Evolutionary conservation across 1,140 invertebrate species (phyloP).

Genomic region (Tenebrio molitor): DNA sequence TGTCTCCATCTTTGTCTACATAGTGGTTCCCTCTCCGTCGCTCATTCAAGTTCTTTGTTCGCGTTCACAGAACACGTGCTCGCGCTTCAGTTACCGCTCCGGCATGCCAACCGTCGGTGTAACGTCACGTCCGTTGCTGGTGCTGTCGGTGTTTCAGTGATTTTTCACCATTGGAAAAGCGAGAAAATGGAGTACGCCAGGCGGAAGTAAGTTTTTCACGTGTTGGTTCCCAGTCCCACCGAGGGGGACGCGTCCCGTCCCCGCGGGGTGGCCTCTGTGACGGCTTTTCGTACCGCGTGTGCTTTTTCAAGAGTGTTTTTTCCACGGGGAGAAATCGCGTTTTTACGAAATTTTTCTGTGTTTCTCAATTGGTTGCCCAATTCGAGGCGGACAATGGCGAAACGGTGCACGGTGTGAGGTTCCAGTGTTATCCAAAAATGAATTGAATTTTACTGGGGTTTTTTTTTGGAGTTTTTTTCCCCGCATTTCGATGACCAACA

Average conservation of each 20-base stretch:
- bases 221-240: no score
- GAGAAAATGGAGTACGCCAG: conserved; percentile 42
- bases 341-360: conserved; percentile 6
- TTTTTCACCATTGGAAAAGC: conserved; percentile 3
- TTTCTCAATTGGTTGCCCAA: conserved; percentile 21
- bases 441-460: background rate
- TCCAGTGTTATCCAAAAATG: background rate
- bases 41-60: background rate
- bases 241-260: no score
- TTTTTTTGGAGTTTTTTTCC: no score
- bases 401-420: background rate
- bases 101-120: conserved; percentile 37
- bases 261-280: no score
- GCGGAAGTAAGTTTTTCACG: conserved; percentile 44
- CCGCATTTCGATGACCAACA: no score
- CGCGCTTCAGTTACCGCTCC: conserved; percentile 34
- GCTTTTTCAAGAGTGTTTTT: background rate
- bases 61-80: conserved; percentile 13
- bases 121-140: conserved; percentile 32
- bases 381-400: conserved; percentile 15
- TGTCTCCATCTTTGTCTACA: no score
- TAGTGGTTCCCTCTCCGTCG: no score
- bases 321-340: background rate
- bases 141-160: conserved; percentile 11
- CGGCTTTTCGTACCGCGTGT: no score